phyloP scores from a whole-genome alignment of 2,888 invertebrate genomes.

The Philonicus albiceps region DNA sequence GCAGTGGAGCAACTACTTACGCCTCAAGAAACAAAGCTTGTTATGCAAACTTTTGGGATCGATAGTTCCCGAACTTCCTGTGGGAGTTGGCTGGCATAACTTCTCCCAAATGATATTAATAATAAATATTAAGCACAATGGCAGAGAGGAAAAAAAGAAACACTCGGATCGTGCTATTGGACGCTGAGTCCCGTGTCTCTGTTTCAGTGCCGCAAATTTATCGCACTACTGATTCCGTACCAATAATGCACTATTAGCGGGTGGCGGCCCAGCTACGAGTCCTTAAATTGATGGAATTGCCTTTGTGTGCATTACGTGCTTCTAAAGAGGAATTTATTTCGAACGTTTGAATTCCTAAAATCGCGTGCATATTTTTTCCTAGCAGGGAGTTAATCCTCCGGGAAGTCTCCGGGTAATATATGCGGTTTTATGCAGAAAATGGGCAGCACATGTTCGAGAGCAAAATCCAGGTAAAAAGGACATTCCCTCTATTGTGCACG shows the following conservation, averaged over 20 bases:
- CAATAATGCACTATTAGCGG: background rate
- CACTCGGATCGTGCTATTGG: background rate
- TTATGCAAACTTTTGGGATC: constrained; percentile 34
- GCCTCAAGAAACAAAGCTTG: background rate
- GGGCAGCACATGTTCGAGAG: background rate
- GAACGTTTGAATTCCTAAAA: background rate
- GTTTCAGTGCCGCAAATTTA: background rate
- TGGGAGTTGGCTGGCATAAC: constrained; percentile 2
- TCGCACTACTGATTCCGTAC: background rate
- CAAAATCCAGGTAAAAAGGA: background rate
- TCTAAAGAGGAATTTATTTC: background rate
- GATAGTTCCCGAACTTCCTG: constrained; percentile 12
- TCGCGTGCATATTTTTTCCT: background rate
- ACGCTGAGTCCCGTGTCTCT: background rate
- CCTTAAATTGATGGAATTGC: background rate
- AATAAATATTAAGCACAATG: constrained; percentile 27
- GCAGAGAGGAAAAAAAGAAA: background rate
- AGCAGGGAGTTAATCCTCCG: background rate
- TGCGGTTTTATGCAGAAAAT: background rate
- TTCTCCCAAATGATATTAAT: constrained; percentile 20
- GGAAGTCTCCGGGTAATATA: background rate
- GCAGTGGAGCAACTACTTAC: background rate
- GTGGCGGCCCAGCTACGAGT: background rate
- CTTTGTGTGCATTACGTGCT: background rate
- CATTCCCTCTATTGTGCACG: background rate